Evolutionary conservation across 2,888 invertebrate genomes (phyloP).

Genomic region (Xestia c-nigrum): DNA sequence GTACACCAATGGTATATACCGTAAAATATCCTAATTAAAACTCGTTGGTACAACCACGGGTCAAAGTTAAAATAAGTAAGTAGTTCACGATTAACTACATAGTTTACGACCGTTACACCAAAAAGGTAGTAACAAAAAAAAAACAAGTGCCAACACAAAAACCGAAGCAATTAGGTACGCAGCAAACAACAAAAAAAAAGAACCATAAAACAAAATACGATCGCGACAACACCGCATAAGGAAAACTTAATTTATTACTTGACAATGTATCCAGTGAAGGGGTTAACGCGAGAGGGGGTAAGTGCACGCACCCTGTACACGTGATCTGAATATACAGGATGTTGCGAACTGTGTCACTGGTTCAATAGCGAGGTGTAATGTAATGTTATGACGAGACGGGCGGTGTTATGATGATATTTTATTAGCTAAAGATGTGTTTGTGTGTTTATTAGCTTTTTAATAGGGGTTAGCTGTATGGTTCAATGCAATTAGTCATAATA

Average conservation of each 20-base stretch:
- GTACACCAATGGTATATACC: background rate
- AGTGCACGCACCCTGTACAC: conserved; percentile 64
- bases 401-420: conserved; percentile 6
- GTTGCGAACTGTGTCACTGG: conserved; percentile 55
- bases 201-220: conserved; percentile 35
- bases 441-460: conserved; percentile 3
- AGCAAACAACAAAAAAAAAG: conserved; percentile 24
- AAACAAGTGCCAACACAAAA: conserved; percentile 5
- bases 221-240: conserved; percentile 47
- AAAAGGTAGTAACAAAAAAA: conserved; percentile 2
- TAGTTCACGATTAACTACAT: background rate
- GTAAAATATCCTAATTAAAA: background rate
- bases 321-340: conserved; percentile 57
- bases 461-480: background rate
- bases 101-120: background rate
- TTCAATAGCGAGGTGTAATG: conserved; percentile 29
- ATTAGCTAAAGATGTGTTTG: background rate
- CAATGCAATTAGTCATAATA: background rate
- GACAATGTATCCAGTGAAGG: conserved; percentile 65
- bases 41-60: background rate
- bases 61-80: background rate
- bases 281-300: conserved; percentile 58
- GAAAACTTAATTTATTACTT: conserved; percentile 68
- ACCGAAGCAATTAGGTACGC: conserved; percentile 35
- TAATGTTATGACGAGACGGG: conserved; percentile 9